A percentile compares a stretch with the other conserved stretches of the same genome.
Conservation (phyloP, 2,113 vertebrate species). For the Zosterops pallidus region DNA sequence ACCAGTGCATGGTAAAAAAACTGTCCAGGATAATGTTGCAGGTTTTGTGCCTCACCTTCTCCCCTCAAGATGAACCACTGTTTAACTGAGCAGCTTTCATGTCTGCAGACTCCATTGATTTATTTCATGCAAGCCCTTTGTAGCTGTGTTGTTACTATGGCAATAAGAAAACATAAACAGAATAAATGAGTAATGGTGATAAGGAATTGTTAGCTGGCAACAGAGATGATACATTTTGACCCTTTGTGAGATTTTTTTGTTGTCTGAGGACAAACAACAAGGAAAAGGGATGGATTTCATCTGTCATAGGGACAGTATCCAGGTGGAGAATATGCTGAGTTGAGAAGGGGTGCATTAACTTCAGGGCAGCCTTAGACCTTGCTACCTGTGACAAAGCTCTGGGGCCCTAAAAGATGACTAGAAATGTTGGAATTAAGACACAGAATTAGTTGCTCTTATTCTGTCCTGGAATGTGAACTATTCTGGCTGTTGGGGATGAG, state of each 20-base stretch:
- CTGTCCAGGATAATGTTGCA: not conserved
- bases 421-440: not conserved
- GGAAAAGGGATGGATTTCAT: constrained; percentile 7
- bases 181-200: constrained; percentile 49
- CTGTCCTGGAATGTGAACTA: not conserved
- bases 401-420: not conserved
- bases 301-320: not conserved
- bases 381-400: not conserved
- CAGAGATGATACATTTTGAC: constrained; percentile 27
- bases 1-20: not conserved
- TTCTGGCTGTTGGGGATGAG: not conserved
- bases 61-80: not conserved
- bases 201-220: constrained; percentile 59
- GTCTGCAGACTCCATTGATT: constrained; percentile 37
- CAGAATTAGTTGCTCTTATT: not conserved
- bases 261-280: not conserved
- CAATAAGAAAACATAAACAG: constrained; percentile 52
- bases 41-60: not conserved
- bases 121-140: constrained; percentile 51
- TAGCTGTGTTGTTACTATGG: constrained; percentile 42
- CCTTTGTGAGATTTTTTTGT: constrained; percentile 14
- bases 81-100: constrained; percentile 11
- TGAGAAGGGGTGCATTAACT: not conserved
- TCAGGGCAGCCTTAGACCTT: not conserved
- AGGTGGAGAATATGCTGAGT: not conserved